These are phyloP conservation scores for western clawed frog (Xenopus tropicalis) DNA, from an alignment of 2,113 vertebrate species.

Conservation along the genomic window DNA sequence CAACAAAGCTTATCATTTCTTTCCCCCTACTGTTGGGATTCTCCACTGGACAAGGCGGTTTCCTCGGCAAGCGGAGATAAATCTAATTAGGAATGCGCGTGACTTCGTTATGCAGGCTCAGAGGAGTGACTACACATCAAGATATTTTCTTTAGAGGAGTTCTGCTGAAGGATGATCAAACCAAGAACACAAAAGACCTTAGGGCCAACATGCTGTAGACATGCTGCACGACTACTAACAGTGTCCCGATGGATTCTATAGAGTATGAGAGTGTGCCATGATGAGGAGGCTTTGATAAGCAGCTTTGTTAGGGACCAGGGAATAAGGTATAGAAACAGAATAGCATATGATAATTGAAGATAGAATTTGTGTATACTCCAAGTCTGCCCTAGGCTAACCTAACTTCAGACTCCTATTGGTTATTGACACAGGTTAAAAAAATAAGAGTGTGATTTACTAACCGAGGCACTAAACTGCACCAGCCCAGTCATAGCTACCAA, in stretches of 20 bases:
- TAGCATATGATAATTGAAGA: not conserved
- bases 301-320: not conserved
- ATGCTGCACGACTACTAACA: not conserved
- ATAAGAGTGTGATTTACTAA: no score
- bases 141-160: constrained; percentile 9
- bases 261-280: not conserved
- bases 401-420: no score
- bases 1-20: constrained; percentile 28
- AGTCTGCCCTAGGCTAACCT: not conserved
- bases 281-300: not conserved
- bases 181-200: constrained; percentile 3
- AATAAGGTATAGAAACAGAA: not conserved
- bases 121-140: constrained; percentile 15
- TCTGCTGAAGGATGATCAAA: constrained; percentile 28
- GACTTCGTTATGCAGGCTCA: constrained; percentile 27
- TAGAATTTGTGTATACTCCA: not conserved
- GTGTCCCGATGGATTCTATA: not conserved
- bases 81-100: constrained; percentile 32
- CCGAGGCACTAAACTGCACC: no score
- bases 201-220: constrained; percentile 24
- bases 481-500: no score
- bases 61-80: constrained; percentile 27
- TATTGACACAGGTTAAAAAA: no score
- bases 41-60: constrained; percentile 23
- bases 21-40: constrained; percentile 22